A percentile compares a stretch with the other conserved stretches of the same genome.
phyloP scores from a whole-genome alignment of 1,140 invertebrate genomes.

The Metopolophium dirhodum region DNA sequence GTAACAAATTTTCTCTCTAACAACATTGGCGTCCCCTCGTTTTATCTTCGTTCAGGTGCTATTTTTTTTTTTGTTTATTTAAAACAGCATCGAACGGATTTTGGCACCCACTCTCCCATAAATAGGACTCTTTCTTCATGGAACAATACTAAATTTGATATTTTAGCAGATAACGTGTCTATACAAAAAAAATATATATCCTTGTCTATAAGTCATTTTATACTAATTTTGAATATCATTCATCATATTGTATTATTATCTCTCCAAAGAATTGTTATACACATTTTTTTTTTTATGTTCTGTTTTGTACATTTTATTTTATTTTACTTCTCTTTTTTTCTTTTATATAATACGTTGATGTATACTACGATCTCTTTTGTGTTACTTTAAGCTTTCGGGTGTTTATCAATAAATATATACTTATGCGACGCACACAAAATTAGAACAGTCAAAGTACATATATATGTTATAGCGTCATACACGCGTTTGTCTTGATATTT shows the following conservation, averaged over 20 bases:
- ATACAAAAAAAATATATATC: not conserved
- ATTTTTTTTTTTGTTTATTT: not conserved
- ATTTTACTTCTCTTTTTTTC: not conserved
- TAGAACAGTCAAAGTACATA: not conserved
- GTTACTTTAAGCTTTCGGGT: not conserved
- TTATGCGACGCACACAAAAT: too few species aligned
- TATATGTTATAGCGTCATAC: not conserved
- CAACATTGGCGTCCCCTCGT: not conserved
- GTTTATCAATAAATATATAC: not conserved
- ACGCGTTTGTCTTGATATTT: not conserved
- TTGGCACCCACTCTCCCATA: not conserved
- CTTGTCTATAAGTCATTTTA: not conserved
- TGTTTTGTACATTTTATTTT: not conserved
- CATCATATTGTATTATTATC: not conserved
- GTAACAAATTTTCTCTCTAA: not conserved
- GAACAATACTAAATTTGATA: not conserved
- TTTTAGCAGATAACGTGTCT: not conserved
- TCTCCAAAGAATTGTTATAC: not conserved
- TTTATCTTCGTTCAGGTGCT: not conserved
- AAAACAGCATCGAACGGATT: not conserved
- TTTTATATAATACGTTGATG: not conserved
- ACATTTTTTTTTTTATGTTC: not conserved
- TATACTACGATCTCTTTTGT: not conserved
- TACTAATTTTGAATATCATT: not conserved
- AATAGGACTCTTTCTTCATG: not conserved